Base-by-base conservation (phyloP, 1,140 invertebrate species). In the Melanaphis sacchari region DNA sequence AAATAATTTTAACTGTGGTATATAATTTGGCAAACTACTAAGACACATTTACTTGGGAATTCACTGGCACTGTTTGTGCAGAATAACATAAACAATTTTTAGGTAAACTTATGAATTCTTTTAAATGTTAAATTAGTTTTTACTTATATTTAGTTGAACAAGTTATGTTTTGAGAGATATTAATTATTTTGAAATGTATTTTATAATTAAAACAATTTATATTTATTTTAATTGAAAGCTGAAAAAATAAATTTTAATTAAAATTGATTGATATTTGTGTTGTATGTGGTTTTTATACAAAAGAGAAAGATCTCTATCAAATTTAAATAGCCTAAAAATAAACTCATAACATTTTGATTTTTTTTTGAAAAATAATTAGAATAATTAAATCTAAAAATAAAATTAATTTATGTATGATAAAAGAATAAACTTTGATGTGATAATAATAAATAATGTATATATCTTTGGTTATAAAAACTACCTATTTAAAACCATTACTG, bases 71-170 rank as follows among this genome's bases (percentile, higher is more conserved):
- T 66, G 31, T 66, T n/a, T 66, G n/a, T n/a, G 59, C 11, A 18
- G 31, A 66, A 66, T 66, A 66, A 66, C 59, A n/a, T 66, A 66
- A 66, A 66, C 59, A 66, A n/a, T n/a, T 66, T 66, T 66, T 66
- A n/a, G 59, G 59, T n/a, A 66, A 66, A 66, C 31, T 15, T 66
- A 66, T 66, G 15, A 66, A 66, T 66, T 66, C 11, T n/a, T 66
- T 66, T 66, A 66, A 66, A n/a, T 66, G 59, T n/a, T 66, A n/a
- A 66, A 66, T 66, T 66, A 66, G 31, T 66, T 66, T 66, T 66
- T 66, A n/a, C 54, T 66, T n/a, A 66, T 15, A 66, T 18, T 66
- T 66, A n/a, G 59, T n/a, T n/a, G 31, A 66, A 66, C 15, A 66
- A 66, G 3, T 66, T 9, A 31, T 59, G 26, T 59, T 59, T 59